These are phyloP conservation scores for Pteropus alecto DNA, from an alignment of 2,113 vertebrate species.

Conservation along the genomic window DNA sequence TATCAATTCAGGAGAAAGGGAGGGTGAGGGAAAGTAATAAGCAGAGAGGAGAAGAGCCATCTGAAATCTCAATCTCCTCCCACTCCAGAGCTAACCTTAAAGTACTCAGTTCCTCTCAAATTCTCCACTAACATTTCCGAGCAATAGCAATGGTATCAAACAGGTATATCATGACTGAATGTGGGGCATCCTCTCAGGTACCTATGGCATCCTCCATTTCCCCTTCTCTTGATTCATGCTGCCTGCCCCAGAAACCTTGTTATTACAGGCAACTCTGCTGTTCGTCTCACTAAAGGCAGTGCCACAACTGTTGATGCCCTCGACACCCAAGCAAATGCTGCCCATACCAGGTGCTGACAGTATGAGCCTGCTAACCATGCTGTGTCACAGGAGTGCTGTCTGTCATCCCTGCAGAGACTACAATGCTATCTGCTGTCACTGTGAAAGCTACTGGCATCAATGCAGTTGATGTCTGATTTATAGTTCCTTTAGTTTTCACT, in stretches of 20 bases:
- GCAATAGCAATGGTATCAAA: neutral
- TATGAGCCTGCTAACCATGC: neutral
- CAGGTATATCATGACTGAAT: neutral
- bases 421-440: neutral
- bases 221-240: neutral
- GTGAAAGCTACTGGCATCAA: neutral
- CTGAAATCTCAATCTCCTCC: neutral
- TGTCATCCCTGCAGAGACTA: neutral
- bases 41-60: neutral
- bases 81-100: neutral
- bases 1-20: neutral
- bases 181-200: neutral
- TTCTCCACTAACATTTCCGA: neutral
- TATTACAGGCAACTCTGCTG: neutral
- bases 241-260: neutral
- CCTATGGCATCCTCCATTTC: rapidly evolving
- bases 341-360: neutral
- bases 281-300: neutral
- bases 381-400: neutral
- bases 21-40: neutral
- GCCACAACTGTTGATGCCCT: neutral
- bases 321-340: neutral
- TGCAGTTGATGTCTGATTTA: neutral
- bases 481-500: neutral
- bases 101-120: neutral